Evolutionary conservation across 1,140 invertebrate species (phyloP).

Genomic region (Cyrtorhinus lividipennis): DNA sequence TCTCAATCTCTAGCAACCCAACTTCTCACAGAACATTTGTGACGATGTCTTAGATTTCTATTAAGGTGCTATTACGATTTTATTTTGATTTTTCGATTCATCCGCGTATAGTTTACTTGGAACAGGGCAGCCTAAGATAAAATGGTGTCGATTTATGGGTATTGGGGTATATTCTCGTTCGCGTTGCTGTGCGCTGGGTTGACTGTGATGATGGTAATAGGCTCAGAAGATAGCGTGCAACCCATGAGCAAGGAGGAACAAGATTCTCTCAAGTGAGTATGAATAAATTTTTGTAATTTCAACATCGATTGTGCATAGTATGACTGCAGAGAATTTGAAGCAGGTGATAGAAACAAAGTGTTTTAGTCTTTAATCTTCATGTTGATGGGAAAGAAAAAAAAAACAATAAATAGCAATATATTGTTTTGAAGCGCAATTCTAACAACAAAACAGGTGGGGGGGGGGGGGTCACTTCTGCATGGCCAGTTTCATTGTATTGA

Average conservation of each 20-base stretch:
- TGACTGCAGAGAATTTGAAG: not conserved
- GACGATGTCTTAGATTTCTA: conserved; percentile 3
- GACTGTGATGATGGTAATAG: not conserved
- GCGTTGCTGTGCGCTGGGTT: not conserved
- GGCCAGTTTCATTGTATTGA: no score
- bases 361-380: not conserved
- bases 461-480: no score
- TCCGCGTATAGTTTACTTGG: not conserved
- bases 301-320: not conserved
- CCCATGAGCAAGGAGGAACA: conserved; percentile 42
- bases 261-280: conserved; percentile 35
- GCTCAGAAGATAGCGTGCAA: conserved; percentile 27
- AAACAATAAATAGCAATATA: not conserved
- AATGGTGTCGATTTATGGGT: not conserved
- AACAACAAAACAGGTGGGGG: no score
- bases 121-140: not conserved
- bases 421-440: no score
- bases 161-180: not conserved
- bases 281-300: not conserved
- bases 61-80: not conserved
- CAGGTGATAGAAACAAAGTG: not conserved
- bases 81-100: not conserved
- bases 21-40: no score
- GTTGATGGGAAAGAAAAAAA: not conserved
- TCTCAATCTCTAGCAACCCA: no score